Evolutionary conservation across 2,797 vertebrate genomes (phyloP), one percentile per base, ranked within the genome.

Genomic region (Lithobates pipiens): DNA sequence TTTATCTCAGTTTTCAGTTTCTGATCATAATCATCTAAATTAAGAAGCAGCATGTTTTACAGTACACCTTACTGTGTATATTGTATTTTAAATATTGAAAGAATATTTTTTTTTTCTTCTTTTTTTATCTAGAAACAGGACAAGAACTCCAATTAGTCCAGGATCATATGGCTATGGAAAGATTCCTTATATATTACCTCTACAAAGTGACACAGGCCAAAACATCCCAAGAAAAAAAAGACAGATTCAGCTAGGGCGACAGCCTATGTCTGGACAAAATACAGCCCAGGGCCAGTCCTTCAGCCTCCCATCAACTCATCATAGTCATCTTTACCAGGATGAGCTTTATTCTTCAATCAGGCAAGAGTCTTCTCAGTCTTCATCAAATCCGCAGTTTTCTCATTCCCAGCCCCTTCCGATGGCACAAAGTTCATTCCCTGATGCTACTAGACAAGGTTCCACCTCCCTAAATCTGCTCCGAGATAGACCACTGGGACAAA

Each of bases 141-240:
- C 91, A 76, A 93, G 91, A 86, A 91, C 86, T 44, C 82, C 92
- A 50, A 96, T 98, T 3, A 90, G 89, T 70, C 97, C 98, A 0
- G 97, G 98, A 57, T 95, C 93, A 88, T 98, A 98, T 0, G 97
- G 97, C 50, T 98, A 97, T 32, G 97, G 98, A 0, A 96, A 94
- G 90, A 94, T 95, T 76, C 96, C 96, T 0, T 95, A 96, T 80
- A 95, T 96, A 73, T 88, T 96, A 71, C 94, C 96, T 0, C 81
- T 96, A 82, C 95, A 96, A 91, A 96, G 92, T 0, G 95, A 96
- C 50, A 89, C 92, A 0, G 90, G 93, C 0, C 95, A 92, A 80
- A 83, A 79, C 7, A 88, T 89, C 0, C 92, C 91, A 86, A 93
- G 92, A 70, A 90, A 91, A 72, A 93, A 89, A 83, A 93, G 94